A percentile compares a stretch with the other conserved stretches of the same genome.
These are phyloP conservation scores for Peromyscus polionotus DNA, from an alignment of 2,113 vertebrate genomes.

Conservation along the genomic window DNA sequence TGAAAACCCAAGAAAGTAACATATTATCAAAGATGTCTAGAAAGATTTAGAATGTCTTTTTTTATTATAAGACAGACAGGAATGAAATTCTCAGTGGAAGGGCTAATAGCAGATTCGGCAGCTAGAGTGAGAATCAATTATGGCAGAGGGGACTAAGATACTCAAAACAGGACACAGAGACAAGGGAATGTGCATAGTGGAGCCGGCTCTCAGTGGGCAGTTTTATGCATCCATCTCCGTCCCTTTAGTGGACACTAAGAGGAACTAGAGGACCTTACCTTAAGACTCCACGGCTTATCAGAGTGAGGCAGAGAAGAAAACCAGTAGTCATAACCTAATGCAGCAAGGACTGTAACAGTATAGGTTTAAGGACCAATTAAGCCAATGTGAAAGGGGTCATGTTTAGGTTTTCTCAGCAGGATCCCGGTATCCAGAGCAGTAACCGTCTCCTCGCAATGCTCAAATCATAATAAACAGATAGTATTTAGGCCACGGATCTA, in stretches of 20 bases:
- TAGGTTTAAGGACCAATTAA: conserved; percentile 8
- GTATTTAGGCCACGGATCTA: background rate
- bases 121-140: background rate
- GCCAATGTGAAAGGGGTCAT: background rate
- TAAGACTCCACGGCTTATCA: background rate
- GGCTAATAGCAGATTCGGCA: background rate
- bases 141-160: background rate
- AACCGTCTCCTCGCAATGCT: background rate
- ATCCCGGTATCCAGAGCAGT: background rate
- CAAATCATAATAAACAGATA: background rate
- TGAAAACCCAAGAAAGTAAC: background rate
- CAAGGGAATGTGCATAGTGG: background rate
- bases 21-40: background rate
- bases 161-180: background rate
- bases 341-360: background rate
- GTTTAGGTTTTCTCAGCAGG: background rate
- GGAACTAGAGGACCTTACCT: background rate
- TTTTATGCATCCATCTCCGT: background rate
- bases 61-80: background rate
- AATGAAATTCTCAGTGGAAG: background rate
- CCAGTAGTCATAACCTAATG: background rate
- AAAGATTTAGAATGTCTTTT: background rate
- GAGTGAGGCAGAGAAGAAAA: conserved; percentile 2
- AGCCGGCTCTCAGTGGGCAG: background rate
- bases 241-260: background rate